Conservation (phyloP, 2,797 vertebrate genomes). For the Gallirallus australis region DNA sequence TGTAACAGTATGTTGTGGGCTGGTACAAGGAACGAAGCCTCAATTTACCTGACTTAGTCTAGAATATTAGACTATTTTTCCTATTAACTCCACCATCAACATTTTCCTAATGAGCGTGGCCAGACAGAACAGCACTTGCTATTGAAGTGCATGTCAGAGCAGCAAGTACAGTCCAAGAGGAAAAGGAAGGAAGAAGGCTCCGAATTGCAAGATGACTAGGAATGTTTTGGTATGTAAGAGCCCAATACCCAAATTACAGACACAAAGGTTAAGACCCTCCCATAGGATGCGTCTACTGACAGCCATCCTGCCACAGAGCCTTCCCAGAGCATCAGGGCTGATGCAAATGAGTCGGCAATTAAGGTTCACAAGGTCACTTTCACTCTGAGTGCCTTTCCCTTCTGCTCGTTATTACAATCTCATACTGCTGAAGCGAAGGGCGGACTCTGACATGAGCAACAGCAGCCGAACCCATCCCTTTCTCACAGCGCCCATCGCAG, state of each 20-base stretch:
- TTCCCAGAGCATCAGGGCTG: background rate
- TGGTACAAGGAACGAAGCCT: slow-evolving; percentile 2
- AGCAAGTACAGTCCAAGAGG: background rate
- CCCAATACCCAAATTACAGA: background rate
- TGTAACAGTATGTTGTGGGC: background rate
- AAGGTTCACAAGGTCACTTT: slow-evolving; percentile 21
- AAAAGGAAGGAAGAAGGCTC: background rate
- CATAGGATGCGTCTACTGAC: background rate
- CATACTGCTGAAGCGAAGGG: background rate
- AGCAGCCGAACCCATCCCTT: accelerated
- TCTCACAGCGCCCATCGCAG: background rate
- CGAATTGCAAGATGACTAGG: background rate
- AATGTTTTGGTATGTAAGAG: background rate
- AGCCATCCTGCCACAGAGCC: background rate
- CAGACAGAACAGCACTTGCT: background rate
- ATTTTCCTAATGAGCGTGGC: background rate
- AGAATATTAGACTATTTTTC: slow-evolving; percentile 5
- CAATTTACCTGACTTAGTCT: slow-evolving; percentile 27
- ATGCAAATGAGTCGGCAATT: background rate
- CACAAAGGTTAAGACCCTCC: background rate
- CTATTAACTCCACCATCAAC: background rate
- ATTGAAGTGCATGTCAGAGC: background rate
- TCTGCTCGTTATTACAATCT: background rate
- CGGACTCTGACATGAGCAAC: accelerated
- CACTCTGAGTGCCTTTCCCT: background rate